Evolutionary conservation across 2,888 invertebrate genomes (phyloP), one percentile per base, ranked within the genome.

Genomic region (Nebria brevicollis): DNA sequence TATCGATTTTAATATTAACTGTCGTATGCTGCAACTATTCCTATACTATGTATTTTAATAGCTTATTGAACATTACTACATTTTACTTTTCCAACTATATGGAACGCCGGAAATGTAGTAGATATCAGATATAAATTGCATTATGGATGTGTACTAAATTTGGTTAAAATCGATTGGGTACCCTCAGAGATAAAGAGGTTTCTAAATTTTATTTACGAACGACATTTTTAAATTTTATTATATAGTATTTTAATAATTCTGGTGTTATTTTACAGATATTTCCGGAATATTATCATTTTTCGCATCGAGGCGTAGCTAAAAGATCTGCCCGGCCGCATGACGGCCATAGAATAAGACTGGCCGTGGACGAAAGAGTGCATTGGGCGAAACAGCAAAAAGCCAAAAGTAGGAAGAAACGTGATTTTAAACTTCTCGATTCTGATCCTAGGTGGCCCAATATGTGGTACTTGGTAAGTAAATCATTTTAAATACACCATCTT

Each of bases 381-480:
- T 96, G 96, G 95, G 93, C 96, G 75, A 91, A 94, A 87, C 97
- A 97, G 87, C 97, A 97, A 89, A 91, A 91, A 74, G 93, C 94
- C 0, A 94, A 95, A 86, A 93, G 93, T 79, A 92, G 98, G 84
- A 92, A 93, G 85, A 98, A 98, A 90, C 91, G 97, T 84, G 96
- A 96, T 88, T 92, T 94, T 83, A 91, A 92, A 84, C 88, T 91
- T n/a, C 89, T 91, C 86, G 90, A 88, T 84, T 87, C 88, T 87
- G 98, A 98, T 90, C 96, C 96, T 54, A 94, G 95, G 89, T 98
- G 98, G 98, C 93, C 95, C 64, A 94, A 94, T 85, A 98, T 97
- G 97, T 98, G 98, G 98, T 98, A 98, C 90, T 91, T 98, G 93
- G 98, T 98, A 91, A 94, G 96, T 94, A 73, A 70, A 70, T 70